Conservation (phyloP, 2,888 invertebrate genomes). For the Amorpha juglandis region DNA sequence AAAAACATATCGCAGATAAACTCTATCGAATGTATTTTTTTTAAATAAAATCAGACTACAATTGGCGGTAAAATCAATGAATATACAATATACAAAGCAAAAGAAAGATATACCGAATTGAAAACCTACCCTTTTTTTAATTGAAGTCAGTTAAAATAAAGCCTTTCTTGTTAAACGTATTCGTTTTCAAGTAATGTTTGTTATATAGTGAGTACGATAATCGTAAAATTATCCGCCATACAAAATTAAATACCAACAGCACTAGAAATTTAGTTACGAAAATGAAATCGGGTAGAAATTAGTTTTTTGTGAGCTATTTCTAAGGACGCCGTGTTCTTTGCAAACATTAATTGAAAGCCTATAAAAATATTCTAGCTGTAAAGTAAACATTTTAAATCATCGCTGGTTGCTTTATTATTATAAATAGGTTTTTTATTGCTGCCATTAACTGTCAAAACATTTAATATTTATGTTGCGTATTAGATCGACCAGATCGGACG, state of each 20-base stretch:
- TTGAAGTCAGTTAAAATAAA: too few relatives aligned
- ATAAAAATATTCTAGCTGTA: background rate
- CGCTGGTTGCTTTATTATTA: slow-evolving; percentile 12
- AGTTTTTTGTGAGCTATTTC: background rate
- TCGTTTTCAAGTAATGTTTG: too few relatives aligned
- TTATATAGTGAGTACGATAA: background rate
- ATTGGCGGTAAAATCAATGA: too few relatives aligned
- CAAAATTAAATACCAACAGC: background rate
- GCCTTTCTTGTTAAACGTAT: too few relatives aligned
- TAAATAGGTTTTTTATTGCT: slow-evolving; percentile 16
- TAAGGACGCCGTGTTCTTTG: background rate
- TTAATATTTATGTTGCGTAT: background rate
- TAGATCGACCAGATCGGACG: slow-evolving; percentile 29
- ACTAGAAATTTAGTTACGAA: background rate
- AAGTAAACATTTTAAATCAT: background rate
- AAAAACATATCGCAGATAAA: too few relatives aligned
- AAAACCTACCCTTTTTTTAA: too few relatives aligned
- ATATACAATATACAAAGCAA: too few relatives aligned
- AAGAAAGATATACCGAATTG: too few relatives aligned
- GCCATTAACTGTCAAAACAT: slow-evolving; percentile 27
- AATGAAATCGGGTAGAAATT: too few relatives aligned
- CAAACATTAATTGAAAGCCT: background rate
- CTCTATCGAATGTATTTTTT: too few relatives aligned
- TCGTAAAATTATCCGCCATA: background rate
- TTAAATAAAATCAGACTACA: too few relatives aligned